These are phyloP conservation scores for Phalloptychus januarius DNA, from an alignment of 2,797 vertebrate species.

Conservation along the genomic window DNA sequence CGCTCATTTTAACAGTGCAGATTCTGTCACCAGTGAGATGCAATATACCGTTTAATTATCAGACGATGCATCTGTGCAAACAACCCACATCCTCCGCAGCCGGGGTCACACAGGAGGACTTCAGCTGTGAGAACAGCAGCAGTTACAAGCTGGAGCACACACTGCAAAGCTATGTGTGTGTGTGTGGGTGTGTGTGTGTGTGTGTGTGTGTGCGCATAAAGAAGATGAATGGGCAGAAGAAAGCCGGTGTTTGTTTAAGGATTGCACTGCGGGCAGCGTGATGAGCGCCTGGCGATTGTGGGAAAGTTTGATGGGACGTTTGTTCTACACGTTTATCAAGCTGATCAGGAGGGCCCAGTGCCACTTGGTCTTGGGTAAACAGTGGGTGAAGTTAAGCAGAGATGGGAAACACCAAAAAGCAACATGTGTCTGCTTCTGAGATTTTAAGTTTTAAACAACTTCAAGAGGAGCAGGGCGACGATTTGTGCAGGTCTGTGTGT, in stretches of 20 bases:
- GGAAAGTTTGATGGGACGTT: slow-evolving; percentile 65
- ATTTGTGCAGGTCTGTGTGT: slow-evolving; percentile 65
- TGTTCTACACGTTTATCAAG: slow-evolving; percentile 52
- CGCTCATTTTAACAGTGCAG: slow-evolving; percentile 63
- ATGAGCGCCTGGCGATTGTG: slow-evolving; percentile 56
- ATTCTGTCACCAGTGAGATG: slow-evolving; percentile 74
- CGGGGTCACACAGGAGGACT: slow-evolving; percentile 37
- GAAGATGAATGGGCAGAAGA: slow-evolving; percentile 76
- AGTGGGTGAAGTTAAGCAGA: slow-evolving; percentile 5
- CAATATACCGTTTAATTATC: slow-evolving; percentile 74
- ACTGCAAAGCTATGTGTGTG: slow-evolving; percentile 7
- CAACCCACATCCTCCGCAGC: slow-evolving; percentile 70
- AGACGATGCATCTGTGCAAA: slow-evolving; percentile 75
- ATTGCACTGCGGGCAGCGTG: slow-evolving; percentile 66
- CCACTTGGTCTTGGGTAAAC: slow-evolving; percentile 36
- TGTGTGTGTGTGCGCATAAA: slow-evolving; percentile 26
- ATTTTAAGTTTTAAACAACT: slow-evolving; percentile 15
- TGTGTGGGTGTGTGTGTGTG: slow-evolving; percentile 3
- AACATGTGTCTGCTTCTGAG: slow-evolving; percentile 4
- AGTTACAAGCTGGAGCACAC: slow-evolving; percentile 22
- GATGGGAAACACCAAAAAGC: not conserved
- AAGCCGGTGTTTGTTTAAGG: slow-evolving; percentile 69
- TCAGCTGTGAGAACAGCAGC: slow-evolving; percentile 34
- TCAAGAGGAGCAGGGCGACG: slow-evolving; percentile 20
- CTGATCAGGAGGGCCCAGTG: slow-evolving; percentile 40